Evolutionary conservation across 2,113 vertebrate genomes (phyloP).

Genomic region (Murina feae): DNA sequence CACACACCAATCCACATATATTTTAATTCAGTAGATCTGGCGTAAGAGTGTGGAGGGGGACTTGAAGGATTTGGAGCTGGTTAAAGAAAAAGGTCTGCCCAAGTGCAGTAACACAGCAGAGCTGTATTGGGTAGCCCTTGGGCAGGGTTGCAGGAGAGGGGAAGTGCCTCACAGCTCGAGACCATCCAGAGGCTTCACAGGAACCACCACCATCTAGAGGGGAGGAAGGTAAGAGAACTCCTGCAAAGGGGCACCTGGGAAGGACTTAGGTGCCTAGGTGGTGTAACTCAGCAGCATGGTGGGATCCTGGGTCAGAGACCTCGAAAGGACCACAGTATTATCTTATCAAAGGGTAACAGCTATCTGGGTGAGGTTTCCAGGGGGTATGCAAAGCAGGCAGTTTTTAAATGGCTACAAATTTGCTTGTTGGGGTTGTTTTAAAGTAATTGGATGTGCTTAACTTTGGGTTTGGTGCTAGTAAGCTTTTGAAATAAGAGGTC

Average conservation of each 20-base stretch:
- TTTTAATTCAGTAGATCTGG: background rate
- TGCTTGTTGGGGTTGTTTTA: background rate
- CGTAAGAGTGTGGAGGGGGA: background rate
- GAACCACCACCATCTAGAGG: background rate
- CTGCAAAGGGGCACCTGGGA: background rate
- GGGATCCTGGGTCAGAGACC: background rate
- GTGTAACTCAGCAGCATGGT: background rate
- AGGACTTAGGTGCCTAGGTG: rapidly evolving
- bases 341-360: background rate
- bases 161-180: background rate
- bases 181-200: background rate
- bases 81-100: background rate
- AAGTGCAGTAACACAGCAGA: background rate
- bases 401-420: background rate
- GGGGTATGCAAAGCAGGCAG: background rate
- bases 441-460: constrained; percentile 15
- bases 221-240: background rate
- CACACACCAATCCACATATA: background rate
- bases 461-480: background rate
- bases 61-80: background rate
- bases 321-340: too few species aligned
- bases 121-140: background rate
- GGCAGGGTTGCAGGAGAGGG: background rate
- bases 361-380: background rate
- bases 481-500: background rate